Conservation (phyloP, 2,888 invertebrate genomes). For the Acrobasis suavella region DNA sequence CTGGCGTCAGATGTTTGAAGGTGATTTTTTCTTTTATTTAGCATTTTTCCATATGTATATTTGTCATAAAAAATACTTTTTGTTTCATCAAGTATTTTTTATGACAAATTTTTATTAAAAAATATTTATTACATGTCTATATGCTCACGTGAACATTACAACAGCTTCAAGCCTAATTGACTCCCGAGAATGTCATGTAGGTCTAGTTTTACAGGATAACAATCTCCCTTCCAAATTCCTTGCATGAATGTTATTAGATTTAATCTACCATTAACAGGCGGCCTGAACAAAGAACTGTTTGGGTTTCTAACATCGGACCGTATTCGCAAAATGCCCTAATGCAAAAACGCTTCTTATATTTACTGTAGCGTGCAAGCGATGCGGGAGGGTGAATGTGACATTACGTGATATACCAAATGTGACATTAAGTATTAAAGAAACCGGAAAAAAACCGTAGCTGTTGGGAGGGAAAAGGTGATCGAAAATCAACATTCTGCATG, state of each 20-base stretch:
- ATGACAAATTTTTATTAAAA: no score
- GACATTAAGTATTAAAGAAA: no score
- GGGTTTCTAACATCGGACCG: not conserved
- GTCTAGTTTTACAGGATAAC: slow-evolving; percentile 1
- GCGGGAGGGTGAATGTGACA: no score
- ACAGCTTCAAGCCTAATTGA: slow-evolving; percentile 8
- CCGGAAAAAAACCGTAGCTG: no score
- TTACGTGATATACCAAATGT: no score
- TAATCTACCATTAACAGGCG: slow-evolving; percentile 13
- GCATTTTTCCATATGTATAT: no score
- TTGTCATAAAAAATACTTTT: no score
- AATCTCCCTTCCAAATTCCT: slow-evolving; percentile 13
- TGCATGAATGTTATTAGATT: slow-evolving; percentile 5
- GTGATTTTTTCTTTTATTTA: not conserved
- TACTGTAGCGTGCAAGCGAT: no score
- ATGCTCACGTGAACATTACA: not conserved
- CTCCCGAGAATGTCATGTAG: not conserved
- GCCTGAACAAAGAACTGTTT: slow-evolving; percentile 12
- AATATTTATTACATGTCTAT: no score
- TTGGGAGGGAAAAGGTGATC: no score
- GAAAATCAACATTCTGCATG: no score
- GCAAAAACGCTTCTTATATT: not conserved
- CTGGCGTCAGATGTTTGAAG: slow-evolving; percentile 8
- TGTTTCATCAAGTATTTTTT: no score
- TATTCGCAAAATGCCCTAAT: not conserved